phyloP scores from a whole-genome alignment of 2,113 vertebrate genomes.

The Panurus biarmicus region DNA sequence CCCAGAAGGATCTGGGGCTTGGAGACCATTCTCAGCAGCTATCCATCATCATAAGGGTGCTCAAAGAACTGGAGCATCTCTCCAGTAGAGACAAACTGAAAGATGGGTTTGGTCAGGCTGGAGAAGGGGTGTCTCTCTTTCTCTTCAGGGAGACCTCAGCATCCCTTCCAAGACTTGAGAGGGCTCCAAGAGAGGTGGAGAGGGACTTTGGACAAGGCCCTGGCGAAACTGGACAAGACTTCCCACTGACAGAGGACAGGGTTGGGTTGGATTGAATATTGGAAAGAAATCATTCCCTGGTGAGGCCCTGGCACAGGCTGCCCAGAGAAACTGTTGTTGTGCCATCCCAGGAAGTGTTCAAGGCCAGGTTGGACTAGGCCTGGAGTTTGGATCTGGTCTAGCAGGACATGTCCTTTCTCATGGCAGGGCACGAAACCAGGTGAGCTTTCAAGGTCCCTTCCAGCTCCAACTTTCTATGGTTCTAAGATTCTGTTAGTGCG shows the following conservation, averaged over 20 bases:
- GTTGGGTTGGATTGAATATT: background rate
- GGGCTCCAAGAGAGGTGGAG: background rate
- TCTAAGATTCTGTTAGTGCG: background rate
- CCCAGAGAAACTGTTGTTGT: background rate
- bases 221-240: background rate
- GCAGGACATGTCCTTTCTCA: background rate
- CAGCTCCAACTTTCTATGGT: background rate
- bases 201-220: background rate
- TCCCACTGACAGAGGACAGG: background rate
- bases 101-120: background rate
- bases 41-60: background rate
- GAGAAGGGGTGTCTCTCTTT: background rate
- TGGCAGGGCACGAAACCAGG: background rate
- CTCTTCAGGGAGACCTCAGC: background rate
- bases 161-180: background rate
- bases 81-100: background rate
- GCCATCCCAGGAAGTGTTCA: background rate
- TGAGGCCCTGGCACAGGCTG: background rate
- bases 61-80: background rate
- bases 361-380: background rate
- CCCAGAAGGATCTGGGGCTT: background rate
- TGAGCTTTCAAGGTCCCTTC: background rate
- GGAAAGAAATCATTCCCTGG: background rate
- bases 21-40: rapidly evolving
- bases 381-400: background rate